Evolutionary conservation across 2,888 invertebrate genomes (phyloP).

Genomic region (Parnassius mnemosyne): DNA sequence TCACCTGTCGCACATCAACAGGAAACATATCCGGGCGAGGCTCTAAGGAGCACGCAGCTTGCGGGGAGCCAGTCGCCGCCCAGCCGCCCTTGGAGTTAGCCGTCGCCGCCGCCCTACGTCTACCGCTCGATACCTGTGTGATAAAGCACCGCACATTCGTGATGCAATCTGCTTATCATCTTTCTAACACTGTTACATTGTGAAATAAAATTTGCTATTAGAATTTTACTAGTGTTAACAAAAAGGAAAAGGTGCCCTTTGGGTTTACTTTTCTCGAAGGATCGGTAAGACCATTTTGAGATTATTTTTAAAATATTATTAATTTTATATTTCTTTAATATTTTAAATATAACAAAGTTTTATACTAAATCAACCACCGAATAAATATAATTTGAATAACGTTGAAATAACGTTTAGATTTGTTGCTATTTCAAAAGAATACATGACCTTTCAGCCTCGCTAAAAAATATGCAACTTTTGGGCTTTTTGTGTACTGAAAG

Average conservation of each 20-base stretch:
- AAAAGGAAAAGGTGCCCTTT: not conserved
- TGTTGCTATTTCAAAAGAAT: no score
- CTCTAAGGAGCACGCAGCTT: conserved; percentile 49
- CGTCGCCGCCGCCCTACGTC: conserved; percentile 44
- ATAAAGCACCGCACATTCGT: conserved; percentile 38
- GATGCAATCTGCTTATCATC: conserved; percentile 27
- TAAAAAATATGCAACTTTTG: no score
- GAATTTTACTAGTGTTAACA: not conserved
- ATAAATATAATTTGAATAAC: no score
- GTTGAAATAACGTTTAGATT: no score
- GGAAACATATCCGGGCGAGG: conserved; percentile 71
- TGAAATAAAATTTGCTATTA: conserved; percentile 1
- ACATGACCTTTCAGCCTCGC: no score
- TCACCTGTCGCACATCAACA: conserved; percentile 78
- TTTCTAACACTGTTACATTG: conserved; percentile 12
- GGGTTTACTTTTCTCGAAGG: not conserved
- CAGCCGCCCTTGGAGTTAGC: conserved; percentile 66
- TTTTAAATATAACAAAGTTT: no score
- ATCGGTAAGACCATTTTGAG: conserved; percentile 3
- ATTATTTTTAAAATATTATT: no score
- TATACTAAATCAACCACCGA: no score
- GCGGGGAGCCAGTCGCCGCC: conserved; percentile 71
- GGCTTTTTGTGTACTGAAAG: no score
- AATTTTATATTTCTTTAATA: no score
- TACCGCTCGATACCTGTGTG: conserved; percentile 36